These are phyloP conservation scores for Brachionus plicatilis DNA, from an alignment of 1,140 invertebrate genomes.

Conservation along the genomic window DNA sequence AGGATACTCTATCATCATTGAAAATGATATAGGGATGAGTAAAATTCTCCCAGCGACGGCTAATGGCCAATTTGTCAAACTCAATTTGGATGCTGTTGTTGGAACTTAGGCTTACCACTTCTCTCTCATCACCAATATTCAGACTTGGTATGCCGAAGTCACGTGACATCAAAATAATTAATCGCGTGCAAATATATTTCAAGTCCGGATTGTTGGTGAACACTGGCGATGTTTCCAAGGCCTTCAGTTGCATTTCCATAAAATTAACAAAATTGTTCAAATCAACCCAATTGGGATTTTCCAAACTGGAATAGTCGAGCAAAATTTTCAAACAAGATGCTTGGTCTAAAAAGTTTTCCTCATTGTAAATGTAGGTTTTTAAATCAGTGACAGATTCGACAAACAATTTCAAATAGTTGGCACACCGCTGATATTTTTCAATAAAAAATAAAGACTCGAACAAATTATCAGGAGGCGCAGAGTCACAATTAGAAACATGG, in stretches of 20 bases:
- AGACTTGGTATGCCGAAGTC: constrained; percentile 31
- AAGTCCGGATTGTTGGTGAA: background rate
- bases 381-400: background rate
- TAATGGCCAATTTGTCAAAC: background rate
- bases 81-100: background rate
- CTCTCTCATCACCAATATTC: background rate
- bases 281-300: constrained; percentile 51
- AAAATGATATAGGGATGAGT: constrained; percentile 25
- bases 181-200: background rate
- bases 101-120: background rate
- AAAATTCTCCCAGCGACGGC: constrained; percentile 10
- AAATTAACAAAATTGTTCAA: constrained; percentile 51
- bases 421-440: background rate
- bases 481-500: background rate
- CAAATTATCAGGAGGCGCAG: background rate
- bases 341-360: background rate
- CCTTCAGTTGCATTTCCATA: constrained; percentile 49
- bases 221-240: constrained; percentile 46
- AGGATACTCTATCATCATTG: background rate
- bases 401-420: background rate
- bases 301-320: constrained; percentile 45
- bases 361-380: background rate
- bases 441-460: background rate
- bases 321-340: background rate
- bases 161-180: constrained; percentile 12